phyloP scores from a whole-genome alignment of 2,797 vertebrate species.

The Myiothlypis chrysogaster region DNA sequence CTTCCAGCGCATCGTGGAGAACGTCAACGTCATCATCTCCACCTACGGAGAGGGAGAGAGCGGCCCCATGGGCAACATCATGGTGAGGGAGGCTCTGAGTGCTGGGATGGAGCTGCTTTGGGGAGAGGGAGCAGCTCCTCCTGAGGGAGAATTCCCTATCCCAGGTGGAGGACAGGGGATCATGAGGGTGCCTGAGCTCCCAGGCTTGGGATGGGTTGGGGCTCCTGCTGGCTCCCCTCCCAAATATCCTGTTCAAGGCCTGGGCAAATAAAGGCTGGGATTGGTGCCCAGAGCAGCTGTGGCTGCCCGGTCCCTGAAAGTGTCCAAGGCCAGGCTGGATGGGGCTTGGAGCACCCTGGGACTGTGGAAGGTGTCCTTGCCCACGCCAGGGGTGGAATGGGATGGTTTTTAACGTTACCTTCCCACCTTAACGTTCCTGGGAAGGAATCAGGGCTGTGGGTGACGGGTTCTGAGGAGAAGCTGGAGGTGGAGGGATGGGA shows the following conservation, averaged over 20 bases:
- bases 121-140: neutral
- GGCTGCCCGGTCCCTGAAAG: neutral
- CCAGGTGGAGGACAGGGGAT: fast-evolving
- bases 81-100: slow-evolving; percentile 70
- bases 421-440: too few species aligned
- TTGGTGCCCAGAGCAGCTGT: neutral
- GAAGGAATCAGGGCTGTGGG: neutral
- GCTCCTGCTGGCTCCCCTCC: fast-evolving
- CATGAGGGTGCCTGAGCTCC: fast-evolving
- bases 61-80: slow-evolving; percentile 92
- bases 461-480: neutral
- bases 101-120: fast-evolving
- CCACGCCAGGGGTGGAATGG: fast-evolving
- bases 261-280: neutral
- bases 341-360: neutral
- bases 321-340: neutral
- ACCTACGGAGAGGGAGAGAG: slow-evolving; percentile 91
- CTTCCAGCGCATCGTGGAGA: slow-evolving; percentile 95
- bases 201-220: neutral
- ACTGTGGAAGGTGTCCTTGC: fast-evolving
- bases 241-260: neutral
- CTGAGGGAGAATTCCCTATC: fast-evolving
- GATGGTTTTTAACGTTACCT: fast-evolving
- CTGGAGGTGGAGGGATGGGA: neutral
- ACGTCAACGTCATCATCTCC: slow-evolving; percentile 92